These are phyloP conservation scores for Capricornis sumatraensis DNA, from an alignment of 2,113 vertebrate genomes.

Conservation along the genomic window DNA sequence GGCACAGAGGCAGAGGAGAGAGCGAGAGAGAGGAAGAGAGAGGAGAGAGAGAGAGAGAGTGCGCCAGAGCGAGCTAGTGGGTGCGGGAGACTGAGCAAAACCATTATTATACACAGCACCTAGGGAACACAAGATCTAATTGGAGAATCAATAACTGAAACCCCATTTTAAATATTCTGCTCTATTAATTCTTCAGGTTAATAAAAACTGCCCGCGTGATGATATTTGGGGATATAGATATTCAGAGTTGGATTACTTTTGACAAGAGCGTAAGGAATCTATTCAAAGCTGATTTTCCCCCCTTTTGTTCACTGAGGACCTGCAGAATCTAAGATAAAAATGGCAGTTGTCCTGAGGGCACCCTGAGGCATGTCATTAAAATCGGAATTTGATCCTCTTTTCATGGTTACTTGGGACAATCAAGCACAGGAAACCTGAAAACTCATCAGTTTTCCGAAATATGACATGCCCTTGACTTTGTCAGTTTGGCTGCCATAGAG, in stretches of 20 bases:
- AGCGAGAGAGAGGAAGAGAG: neutral
- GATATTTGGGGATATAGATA: conserved; percentile 84
- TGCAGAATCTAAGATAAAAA: conserved; percentile 95
- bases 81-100: conserved; percentile 43
- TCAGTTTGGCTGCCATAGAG: conserved; percentile 76
- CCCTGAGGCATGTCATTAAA: conserved; percentile 97
- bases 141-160: conserved; percentile 81
- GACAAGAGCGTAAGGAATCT: conserved; percentile 85
- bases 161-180: conserved; percentile 78
- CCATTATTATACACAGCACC: conserved; percentile 57
- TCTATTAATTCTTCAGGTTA: conserved; percentile 80
- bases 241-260: conserved; percentile 86
- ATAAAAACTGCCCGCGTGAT: conserved; percentile 76
- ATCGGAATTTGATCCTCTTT: conserved; percentile 94
- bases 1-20: neutral
- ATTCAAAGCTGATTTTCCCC: conserved; percentile 84
- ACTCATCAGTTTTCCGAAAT: conserved; percentile 94
- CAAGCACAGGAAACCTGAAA: conserved; percentile 94
- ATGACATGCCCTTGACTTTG: conserved; percentile 92
- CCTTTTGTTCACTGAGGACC: conserved; percentile 83
- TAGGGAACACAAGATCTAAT: conserved; percentile 76
- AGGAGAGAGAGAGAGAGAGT: neutral
- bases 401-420: conserved; percentile 93
- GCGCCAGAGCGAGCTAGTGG: neutral
- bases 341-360: conserved; percentile 94